A percentile compares a stretch with the other conserved stretches of the same genome.
Evolutionary conservation across 1,140 invertebrate genomes (phyloP).

Genomic region (Brachionus angularis): DNA sequence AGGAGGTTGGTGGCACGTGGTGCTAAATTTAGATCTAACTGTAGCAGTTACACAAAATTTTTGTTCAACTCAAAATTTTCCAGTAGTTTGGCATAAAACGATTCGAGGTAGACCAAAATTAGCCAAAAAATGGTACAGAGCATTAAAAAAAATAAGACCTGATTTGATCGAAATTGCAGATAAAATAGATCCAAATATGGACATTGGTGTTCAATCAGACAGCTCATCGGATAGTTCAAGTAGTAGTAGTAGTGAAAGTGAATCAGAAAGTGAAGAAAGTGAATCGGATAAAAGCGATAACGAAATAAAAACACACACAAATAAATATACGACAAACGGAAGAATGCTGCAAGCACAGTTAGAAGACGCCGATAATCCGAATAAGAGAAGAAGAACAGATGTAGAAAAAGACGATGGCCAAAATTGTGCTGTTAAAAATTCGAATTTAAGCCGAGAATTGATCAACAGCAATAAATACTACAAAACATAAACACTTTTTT

Average conservation of each 20-base stretch:
- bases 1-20: constrained; percentile 85
- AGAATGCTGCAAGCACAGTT: no score
- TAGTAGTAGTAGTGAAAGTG: constrained; percentile 65
- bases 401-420: constrained; percentile 15
- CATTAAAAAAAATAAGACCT: constrained; percentile 70
- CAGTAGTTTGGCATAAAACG: constrained; percentile 96
- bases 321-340: no score
- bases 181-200: constrained; percentile 75
- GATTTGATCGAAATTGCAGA: constrained; percentile 78
- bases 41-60: constrained; percentile 98
- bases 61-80: constrained; percentile 89
- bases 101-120: constrained; percentile 87
- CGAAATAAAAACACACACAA: constrained; percentile 9
- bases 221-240: constrained; percentile 84
- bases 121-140: constrained; percentile 83
- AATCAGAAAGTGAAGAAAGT: constrained; percentile 47
- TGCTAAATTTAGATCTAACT: constrained; percentile 89
- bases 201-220: constrained; percentile 87
- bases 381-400: constrained; percentile 6
- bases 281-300: constrained; percentile 13
- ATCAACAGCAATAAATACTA: constrained; percentile 8
- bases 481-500: constrained; percentile 15
- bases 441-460: constrained; percentile 2
- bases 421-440: constrained; percentile 38
- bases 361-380: neutral